phyloP scores from a whole-genome alignment of 1,140 invertebrate species.

The Brachionus koreanus region DNA sequence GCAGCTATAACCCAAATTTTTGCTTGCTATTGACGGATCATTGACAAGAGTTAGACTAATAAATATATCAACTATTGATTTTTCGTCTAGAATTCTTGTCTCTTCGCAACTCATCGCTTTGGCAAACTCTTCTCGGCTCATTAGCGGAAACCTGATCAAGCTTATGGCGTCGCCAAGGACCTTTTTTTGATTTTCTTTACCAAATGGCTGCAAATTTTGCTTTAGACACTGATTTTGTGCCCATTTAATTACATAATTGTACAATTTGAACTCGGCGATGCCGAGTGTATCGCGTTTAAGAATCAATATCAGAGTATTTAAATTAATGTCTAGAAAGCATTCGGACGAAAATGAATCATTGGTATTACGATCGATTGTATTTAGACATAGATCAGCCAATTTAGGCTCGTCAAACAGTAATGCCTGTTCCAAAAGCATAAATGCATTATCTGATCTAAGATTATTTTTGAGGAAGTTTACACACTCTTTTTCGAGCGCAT shows the following conservation, averaged over 20 bases:
- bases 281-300: conserved; percentile 76
- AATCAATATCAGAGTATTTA: conserved; percentile 73
- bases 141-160: conserved; percentile 76
- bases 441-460: conserved; percentile 77
- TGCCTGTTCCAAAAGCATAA: conserved; percentile 73
- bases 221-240: conserved; percentile 31
- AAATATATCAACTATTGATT: conserved; percentile 73
- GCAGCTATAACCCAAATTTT: conserved; percentile 64
- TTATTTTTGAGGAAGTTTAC: conserved; percentile 78
- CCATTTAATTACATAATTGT: conserved; percentile 61
- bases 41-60: conserved; percentile 67
- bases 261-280: conserved; percentile 76
- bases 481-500: conserved; percentile 75
- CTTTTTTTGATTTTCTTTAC: conserved; percentile 68
- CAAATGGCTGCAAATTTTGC: conserved; percentile 49
- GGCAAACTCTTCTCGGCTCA: conserved; percentile 77
- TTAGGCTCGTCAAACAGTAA: conserved; percentile 76
- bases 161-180: conserved; percentile 68
- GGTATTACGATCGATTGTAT: conserved; percentile 80
- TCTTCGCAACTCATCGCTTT: conserved; percentile 70
- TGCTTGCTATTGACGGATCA: conserved; percentile 46
- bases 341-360: conserved; percentile 75
- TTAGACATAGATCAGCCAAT: conserved; percentile 72
- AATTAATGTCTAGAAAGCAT: conserved; percentile 80
- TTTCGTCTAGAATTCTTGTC: conserved; percentile 68